Percentiles rank a stretch among this genome's conserved stretches.
phyloP scores from a whole-genome alignment of 2,797 vertebrate species.

The Rhyacichthys aspro region DNA sequence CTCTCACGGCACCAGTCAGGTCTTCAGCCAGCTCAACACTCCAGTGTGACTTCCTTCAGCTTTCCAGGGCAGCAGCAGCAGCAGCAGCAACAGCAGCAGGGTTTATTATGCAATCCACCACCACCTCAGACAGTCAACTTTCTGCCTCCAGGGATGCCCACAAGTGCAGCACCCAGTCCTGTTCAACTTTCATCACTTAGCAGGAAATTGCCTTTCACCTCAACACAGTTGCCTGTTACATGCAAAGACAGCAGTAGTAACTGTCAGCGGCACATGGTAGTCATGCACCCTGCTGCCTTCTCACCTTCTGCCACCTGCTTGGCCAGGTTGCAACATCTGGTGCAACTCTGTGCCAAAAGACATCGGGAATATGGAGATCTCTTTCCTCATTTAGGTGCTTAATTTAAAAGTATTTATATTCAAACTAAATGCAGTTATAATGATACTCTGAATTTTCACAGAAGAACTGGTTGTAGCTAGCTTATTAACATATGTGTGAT shows the following conservation, averaged over 20 bases:
- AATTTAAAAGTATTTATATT: no score
- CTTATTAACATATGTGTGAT: neutral
- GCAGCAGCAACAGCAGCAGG: slow-evolving; percentile 89
- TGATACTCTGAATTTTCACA: neutral
- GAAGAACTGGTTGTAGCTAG: no score
- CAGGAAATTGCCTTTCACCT: slow-evolving; percentile 84
- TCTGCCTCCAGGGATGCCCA: slow-evolving; percentile 89
- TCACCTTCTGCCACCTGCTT: slow-evolving; percentile 90
- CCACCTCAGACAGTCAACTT: slow-evolving; percentile 93
- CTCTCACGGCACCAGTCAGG: slow-evolving; percentile 76
- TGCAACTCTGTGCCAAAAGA: slow-evolving; percentile 93
- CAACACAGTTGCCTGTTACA: slow-evolving; percentile 76
- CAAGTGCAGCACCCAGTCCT: slow-evolving; percentile 84
- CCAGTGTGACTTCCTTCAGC: slow-evolving; percentile 77
- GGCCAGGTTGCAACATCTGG: slow-evolving; percentile 93
- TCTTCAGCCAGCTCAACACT: slow-evolving; percentile 81
- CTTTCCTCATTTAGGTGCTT: slow-evolving; percentile 95
- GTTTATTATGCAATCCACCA: slow-evolving; percentile 95
- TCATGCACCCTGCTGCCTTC: slow-evolving; percentile 91
- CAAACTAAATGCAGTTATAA: slow-evolving; percentile 18
- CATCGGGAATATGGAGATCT: slow-evolving; percentile 91
- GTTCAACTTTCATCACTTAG: slow-evolving; percentile 84
- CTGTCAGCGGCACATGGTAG: slow-evolving; percentile 84
- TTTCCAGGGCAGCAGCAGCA: slow-evolving; percentile 84
- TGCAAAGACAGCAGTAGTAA: slow-evolving; percentile 74